Evolutionary conservation across 2,888 invertebrate genomes (phyloP), one percentile per base, ranked within the genome.

Genomic region (Rhagium mordax): DNA sequence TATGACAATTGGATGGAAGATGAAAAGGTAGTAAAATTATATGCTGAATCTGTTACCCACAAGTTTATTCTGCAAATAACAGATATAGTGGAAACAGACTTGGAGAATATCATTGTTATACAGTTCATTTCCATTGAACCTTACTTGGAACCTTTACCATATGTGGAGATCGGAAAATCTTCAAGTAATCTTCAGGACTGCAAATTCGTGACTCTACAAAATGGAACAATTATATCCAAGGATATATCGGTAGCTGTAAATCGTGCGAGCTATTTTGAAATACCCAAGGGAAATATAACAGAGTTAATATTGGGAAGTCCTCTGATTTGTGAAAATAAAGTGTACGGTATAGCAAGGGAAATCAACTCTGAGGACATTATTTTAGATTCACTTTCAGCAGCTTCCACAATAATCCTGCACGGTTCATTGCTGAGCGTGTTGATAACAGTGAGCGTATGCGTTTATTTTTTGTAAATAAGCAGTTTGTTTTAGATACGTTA

Each of bases 311-410:
- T 70, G 33, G 81, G 81, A 0, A 80, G 80, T 70, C 75, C 80
- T 0, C 60, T 81, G 33, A 72, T 81, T 57, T 81, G 81, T 55
- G 68, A 78, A 10, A 59, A 74, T 27, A 76, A 78, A 53, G 71
- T 80, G 2, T 80, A 79, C 53, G 81, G 79, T n/a, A 69, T 81
- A 21, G 78, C 78, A 13, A 76, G 74, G 66, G 75, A 79, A 65
- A 57, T 74, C 3, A 69, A 27, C 6, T 62, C 72, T 3, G 49
- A 47, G 8, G 33, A 67, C 24, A 59, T 76, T 10, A 29, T 74
- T 57, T 70, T 76, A 21, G 76, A 76, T 53, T 57, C 71, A 10
- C 74, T 76, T 51, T 18, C 65, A 7, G 64, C 20, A 16, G 29
- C 51, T 18, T 6, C 29, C 16, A 65, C 7, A 21, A 8, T 49